Base-by-base conservation (phyloP, 2,113 vertebrate genomes). In the Pogonocichla stellata region DNA sequence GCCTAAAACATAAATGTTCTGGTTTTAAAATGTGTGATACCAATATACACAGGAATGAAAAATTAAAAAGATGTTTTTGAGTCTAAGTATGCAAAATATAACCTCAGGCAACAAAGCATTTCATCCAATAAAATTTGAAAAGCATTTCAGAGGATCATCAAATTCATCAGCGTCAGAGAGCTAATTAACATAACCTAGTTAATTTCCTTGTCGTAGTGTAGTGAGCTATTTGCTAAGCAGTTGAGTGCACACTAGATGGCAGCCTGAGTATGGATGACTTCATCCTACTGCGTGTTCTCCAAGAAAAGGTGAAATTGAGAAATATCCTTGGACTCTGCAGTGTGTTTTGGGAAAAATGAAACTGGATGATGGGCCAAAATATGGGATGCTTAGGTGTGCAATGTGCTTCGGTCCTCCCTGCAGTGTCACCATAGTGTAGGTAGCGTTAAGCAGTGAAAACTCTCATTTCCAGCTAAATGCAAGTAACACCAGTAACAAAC, bases 161-260 rank as follows among this genome's bases (percentile, higher is more conserved):
- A 84, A 93, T 94, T 95, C 80, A 90, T 86, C 69, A 90, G 43
- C 40, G 60, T 23, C 22, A 48, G 12, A 64, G 57, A 93, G 54
- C 92, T 69, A 82, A 93, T 74, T 69, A 93, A 69, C 62, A 61
- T 38, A 64, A 82, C 42, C 75, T 58, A 72, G 70, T 80, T 87
- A 57, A 84, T 56, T 42, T 40, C 22, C 31, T 43, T 6, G 34
- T 20, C 31, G 10, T 33, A 22, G 12, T 2, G 10, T 23, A 19
- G 12, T 2, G 12, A 60, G 45, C 16, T 28, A 8, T 13, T 82
- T 81, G 88, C 25, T 64, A 58, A 79, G 74, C 12, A 26, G 22
- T 4, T 22, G 5, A 62, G 8, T 22, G 66, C 34, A 80, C 98
- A 81, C 94, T 95, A 98, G 98, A 88, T 98, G 98, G 98, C 89